Percentiles rank a stretch among this genome's conserved stretches.
Evolutionary conservation across 2,888 invertebrate species (phyloP).

Genomic region (Coleophora deauratella): DNA sequence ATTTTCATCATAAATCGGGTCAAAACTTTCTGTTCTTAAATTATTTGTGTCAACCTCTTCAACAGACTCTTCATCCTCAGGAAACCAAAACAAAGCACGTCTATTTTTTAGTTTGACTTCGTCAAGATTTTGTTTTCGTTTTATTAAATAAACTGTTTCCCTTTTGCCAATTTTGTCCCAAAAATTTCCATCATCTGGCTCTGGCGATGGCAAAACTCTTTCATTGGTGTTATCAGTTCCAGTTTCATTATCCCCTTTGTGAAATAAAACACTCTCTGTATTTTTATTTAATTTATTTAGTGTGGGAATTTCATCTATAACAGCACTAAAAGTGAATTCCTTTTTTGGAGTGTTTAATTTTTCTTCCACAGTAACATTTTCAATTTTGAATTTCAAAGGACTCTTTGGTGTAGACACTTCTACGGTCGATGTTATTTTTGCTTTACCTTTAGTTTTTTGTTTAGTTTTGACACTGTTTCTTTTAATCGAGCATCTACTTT

Average conservation of each 20-base stretch:
- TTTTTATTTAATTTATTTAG: slow-evolving; percentile 15
- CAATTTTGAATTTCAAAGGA: slow-evolving; percentile 70
- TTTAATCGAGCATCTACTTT: slow-evolving; percentile 45
- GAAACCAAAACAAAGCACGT: slow-evolving; percentile 52
- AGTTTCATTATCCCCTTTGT: slow-evolving; percentile 19
- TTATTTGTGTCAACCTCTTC: slow-evolving; percentile 13
- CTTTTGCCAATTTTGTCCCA: slow-evolving; percentile 79
- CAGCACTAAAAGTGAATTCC: slow-evolving; percentile 49
- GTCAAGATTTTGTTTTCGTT: slow-evolving; percentile 67
- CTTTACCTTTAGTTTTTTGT: slow-evolving; percentile 53
- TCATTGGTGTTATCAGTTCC: slow-evolving; percentile 27
- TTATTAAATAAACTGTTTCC: slow-evolving; percentile 76
- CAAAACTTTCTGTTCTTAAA: neutral
- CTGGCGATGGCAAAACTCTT: slow-evolving; percentile 35
- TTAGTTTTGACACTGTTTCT: slow-evolving; percentile 21
- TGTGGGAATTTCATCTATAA: slow-evolving; percentile 31
- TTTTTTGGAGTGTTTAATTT: slow-evolving; percentile 44
- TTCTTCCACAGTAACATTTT: slow-evolving; percentile 76
- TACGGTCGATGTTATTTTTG: slow-evolving; percentile 71
- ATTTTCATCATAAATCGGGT: neutral
- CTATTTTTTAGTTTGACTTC: slow-evolving; percentile 52
- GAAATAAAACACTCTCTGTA: slow-evolving; percentile 2
- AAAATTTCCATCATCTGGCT: slow-evolving; percentile 72
- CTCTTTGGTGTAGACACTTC: slow-evolving; percentile 61
- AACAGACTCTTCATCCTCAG: slow-evolving; percentile 29